Percentiles rank a stretch among this genome's conserved stretches.
Conservation (phyloP, 2,888 invertebrate genomes). For the Prosapia bicincta region DNA sequence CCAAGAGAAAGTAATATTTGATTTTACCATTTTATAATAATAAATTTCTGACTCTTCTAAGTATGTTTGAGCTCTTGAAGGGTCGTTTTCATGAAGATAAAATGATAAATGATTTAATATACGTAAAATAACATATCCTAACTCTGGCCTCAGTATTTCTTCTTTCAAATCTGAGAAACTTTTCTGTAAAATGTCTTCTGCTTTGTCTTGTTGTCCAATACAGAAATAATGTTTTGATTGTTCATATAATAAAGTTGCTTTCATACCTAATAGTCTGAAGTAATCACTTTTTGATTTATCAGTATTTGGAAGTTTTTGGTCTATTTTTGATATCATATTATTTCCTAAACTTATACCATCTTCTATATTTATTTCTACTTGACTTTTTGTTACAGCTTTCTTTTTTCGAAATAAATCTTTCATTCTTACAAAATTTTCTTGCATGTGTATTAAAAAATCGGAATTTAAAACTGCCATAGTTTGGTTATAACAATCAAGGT, state of each 20-base stretch:
- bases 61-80: neutral
- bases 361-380: neutral
- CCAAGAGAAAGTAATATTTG: neutral
- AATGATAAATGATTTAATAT: neutral
- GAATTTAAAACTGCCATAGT: neutral
- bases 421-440: neutral
- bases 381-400: neutral
- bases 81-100: neutral
- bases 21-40: neutral
- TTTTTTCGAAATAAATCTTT: neutral
- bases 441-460: neutral
- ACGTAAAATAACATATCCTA: neutral
- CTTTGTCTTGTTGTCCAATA: neutral
- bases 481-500: too few species aligned
- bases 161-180: neutral
- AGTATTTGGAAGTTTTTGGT: neutral
- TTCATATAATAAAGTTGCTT: conserved; percentile 2
- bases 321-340: neutral
- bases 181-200: neutral
- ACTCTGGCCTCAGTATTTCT: neutral
- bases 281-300: neutral
- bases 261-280: neutral
- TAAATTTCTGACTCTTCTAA: neutral
- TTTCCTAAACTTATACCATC: neutral
- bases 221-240: neutral